Percentiles rank a stretch among this genome's conserved stretches.
These are phyloP conservation scores for Lasioglossum calceatum DNA, from an alignment of 2,888 invertebrate species.

Conservation along the genomic window DNA sequence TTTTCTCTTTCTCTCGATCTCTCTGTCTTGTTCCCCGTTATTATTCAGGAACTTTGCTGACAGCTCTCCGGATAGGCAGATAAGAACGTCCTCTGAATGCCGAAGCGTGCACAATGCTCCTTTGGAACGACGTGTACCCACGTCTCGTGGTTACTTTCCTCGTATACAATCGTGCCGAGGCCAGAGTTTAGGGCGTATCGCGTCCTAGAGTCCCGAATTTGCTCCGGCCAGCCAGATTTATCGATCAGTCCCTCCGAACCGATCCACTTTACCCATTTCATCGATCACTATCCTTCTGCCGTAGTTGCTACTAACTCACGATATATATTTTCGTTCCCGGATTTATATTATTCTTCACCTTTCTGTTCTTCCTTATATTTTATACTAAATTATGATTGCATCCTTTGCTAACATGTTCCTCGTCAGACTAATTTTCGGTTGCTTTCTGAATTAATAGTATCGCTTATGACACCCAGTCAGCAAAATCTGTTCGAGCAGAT, in stretches of 20 bases:
- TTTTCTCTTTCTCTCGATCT: slow-evolving; percentile 61
- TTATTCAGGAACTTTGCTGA: slow-evolving; percentile 85
- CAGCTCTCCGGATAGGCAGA: slow-evolving; percentile 84
- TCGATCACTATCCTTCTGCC: background rate
- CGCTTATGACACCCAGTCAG: no score
- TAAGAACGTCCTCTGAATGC: slow-evolving; percentile 84
- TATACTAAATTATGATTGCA: no score
- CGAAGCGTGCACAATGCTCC: slow-evolving; percentile 82
- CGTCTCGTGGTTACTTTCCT: slow-evolving; percentile 70
- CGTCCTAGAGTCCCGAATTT: slow-evolving; percentile 43
- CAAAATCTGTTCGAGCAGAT: no score
- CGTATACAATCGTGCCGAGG: slow-evolving; percentile 39
- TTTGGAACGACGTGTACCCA: slow-evolving; percentile 71
- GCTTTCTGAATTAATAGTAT: no score
- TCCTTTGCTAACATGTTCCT: no score
- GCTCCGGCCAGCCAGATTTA: slow-evolving; percentile 39
- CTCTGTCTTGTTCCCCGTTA: slow-evolving; percentile 76
- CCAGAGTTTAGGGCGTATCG: slow-evolving; percentile 49
- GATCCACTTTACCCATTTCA: slow-evolving; percentile 9
- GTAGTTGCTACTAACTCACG: background rate
- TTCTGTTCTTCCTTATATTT: no score
- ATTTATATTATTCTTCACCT: no score
- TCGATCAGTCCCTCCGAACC: slow-evolving; percentile 10
- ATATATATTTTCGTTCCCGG: no score
- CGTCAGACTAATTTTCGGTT: no score